Percentiles rank a stretch among this genome's conserved stretches.
Evolutionary conservation across 2,797 vertebrate genomes (phyloP).

Genomic region (Poecilia gillii): DNA sequence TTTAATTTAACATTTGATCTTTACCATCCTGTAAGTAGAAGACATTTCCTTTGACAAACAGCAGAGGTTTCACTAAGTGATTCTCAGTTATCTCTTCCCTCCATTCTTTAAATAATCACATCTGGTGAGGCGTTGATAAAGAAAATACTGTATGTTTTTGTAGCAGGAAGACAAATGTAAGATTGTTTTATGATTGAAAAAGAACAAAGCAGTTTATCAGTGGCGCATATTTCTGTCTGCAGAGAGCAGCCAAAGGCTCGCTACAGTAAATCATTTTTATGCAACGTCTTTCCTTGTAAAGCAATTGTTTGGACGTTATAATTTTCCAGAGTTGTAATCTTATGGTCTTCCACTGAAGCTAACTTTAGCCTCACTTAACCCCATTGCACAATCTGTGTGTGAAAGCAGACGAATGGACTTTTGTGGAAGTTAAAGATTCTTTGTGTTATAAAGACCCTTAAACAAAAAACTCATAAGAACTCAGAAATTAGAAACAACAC

Average conservation of each 20-base stretch:
- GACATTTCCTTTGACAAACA: conserved; percentile 40
- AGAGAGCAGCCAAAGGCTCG: conserved; percentile 37
- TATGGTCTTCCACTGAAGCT: conserved; percentile 52
- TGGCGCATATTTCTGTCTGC: conserved; percentile 50
- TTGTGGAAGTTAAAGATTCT: conserved; percentile 26
- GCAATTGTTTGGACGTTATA: conserved; percentile 58
- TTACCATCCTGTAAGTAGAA: conserved; percentile 23
- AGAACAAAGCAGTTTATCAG: conserved; percentile 26
- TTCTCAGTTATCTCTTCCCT: not conserved
- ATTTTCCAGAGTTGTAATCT: conserved; percentile 65
- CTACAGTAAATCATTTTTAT: conserved; percentile 35
- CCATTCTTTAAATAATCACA: conserved; percentile 8
- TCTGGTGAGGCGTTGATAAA: not conserved
- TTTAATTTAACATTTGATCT: conserved; percentile 21
- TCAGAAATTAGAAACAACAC: not conserved
- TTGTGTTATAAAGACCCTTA: not conserved
- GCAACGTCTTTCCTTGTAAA: conserved; percentile 47
- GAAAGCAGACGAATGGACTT: conserved; percentile 45
- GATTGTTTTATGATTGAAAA: not conserved
- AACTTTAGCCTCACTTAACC: conserved; percentile 46
- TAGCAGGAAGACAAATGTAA: conserved; percentile 9
- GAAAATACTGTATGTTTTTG: conserved; percentile 15
- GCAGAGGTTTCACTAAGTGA: conserved; percentile 27
- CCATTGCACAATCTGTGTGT: conserved; percentile 33
- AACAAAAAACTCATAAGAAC: not conserved